Percentiles rank a stretch among this genome's conserved stretches.
Conservation (phyloP, 2,113 vertebrate species). For the Natator depressus region DNA sequence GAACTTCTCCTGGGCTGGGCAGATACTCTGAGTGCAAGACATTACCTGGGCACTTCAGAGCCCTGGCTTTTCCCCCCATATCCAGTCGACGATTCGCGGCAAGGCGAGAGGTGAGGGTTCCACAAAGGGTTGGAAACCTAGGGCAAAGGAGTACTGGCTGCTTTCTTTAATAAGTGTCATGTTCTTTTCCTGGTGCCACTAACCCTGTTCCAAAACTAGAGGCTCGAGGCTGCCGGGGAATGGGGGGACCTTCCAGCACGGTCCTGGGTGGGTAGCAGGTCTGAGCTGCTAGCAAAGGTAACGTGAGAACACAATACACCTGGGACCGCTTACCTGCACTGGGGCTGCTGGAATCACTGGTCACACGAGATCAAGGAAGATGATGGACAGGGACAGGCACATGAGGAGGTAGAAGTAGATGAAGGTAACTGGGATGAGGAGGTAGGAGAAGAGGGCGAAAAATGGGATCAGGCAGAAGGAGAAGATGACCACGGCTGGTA, state of each 20-base stretch:
- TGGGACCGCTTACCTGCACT: neutral
- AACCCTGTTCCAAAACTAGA: too few species aligned
- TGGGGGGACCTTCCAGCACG: neutral
- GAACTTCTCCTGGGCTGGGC: too few species aligned
- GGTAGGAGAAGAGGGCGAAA: neutral
- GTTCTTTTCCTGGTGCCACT: too few species aligned
- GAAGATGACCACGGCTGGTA: neutral
- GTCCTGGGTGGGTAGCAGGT: too few species aligned
- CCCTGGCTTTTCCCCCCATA: too few species aligned
- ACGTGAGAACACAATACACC: neutral
- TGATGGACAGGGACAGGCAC: neutral
- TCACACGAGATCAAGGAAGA: neutral
- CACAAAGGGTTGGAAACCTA: too few species aligned
- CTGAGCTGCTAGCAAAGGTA: neutral
- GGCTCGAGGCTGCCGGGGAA: neutral
- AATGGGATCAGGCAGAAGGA: neutral
- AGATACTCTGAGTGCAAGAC: too few species aligned
- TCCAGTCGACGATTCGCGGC: too few species aligned
- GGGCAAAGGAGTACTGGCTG: too few species aligned
- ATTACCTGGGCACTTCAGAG: too few species aligned
- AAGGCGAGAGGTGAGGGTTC: too few species aligned
- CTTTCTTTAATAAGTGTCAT: too few species aligned
- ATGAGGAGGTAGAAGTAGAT: neutral
- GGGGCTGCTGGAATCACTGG: neutral
- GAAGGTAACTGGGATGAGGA: neutral